Evolutionary conservation across 2,113 vertebrate genomes (phyloP), one percentile per base, ranked within the genome.

Genomic region (Pangasianodon gigas): DNA sequence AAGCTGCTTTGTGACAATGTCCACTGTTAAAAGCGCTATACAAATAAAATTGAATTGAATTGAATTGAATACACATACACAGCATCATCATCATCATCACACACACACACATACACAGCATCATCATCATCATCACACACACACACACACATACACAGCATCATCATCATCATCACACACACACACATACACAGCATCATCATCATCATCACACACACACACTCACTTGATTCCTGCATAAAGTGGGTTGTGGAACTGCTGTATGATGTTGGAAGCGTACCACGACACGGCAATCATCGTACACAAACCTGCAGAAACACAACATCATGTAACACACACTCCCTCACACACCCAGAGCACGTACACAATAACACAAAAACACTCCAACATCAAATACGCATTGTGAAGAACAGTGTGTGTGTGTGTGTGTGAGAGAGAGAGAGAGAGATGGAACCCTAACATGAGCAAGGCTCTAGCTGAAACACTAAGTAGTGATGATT

Each of bases 181-280:
- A 87, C 21, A 60, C 58, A 60, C 58, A 60, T 4, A 60, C 58
- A 60, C 21, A 60, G 14, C 13, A 5, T 5, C 67, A 37, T 37
- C 29, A 37, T 37, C 32, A 16, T 37, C 13, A 71, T 71, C 32
- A 62, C 21, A 67, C 29, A 67, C 62, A 26, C 41, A 51, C 24
- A 96, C 97, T 96, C 93, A 98, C 97, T 97, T 98, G 88, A 93
- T 97, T 54, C 97, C 97, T 0, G 88, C 85, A 86, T 95, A 97
- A 77, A 95, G 89, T 3, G 96, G 95, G 92, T 98, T 95, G 87
- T 97, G 97, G 94, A 98, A 98, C 77, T 97, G 81, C 67, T 92
- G 94, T 4, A 96, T 97, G 93, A 98, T 97, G 92, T 96, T 97
- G 92, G 93, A 93, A 19, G 97, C 97, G 0, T 98, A 98, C 97